These are phyloP conservation scores for Exephanes ischioxanthus DNA, from an alignment of 2,888 invertebrate species.

Conservation along the genomic window DNA sequence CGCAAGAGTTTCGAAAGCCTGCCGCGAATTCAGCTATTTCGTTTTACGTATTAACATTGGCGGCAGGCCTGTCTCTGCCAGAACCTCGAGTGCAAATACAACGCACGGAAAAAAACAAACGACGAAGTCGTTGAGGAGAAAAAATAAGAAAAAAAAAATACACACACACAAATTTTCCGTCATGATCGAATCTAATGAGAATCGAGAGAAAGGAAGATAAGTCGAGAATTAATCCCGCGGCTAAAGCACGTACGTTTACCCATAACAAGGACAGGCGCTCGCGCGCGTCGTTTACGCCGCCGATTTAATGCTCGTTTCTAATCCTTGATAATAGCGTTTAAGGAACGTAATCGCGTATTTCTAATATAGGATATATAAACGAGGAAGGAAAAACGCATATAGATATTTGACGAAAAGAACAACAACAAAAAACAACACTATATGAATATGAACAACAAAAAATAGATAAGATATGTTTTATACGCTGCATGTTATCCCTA, in stretches of 20 bases:
- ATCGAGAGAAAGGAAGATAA: conserved; percentile 31
- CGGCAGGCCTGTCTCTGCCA: conserved; percentile 7
- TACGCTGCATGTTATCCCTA: conserved; percentile 83
- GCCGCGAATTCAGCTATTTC: conserved; percentile 28
- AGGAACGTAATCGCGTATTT: conserved; percentile 64
- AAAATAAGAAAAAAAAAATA: conserved; percentile 1
- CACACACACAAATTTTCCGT: conserved; percentile 30
- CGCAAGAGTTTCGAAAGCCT: conserved; percentile 9
- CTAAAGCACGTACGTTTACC: conserved; percentile 54
- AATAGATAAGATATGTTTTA: conserved; percentile 83
- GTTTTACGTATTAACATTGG: conserved; percentile 25
- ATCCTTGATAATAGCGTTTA: conserved; percentile 59
- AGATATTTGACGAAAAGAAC: conserved; percentile 69
- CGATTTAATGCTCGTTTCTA: conserved; percentile 46
- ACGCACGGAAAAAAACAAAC: conserved; percentile 1
- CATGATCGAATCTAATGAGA: conserved; percentile 17
- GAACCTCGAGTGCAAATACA: conserved; percentile 47
- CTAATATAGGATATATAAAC: conserved; percentile 55
- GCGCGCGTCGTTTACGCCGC: conserved; percentile 30
- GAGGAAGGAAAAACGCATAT: conserved; percentile 43
- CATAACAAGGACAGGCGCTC: conserved; percentile 30
- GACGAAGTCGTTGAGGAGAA: not conserved
- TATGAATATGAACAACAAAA: conserved; percentile 71
- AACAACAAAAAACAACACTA: conserved; percentile 65
- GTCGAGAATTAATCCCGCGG: conserved; percentile 30